Evolutionary conservation across 2,113 vertebrate species (phyloP), one percentile per base, ranked within the genome.

Genomic region (Polypterus bichir): DNA sequence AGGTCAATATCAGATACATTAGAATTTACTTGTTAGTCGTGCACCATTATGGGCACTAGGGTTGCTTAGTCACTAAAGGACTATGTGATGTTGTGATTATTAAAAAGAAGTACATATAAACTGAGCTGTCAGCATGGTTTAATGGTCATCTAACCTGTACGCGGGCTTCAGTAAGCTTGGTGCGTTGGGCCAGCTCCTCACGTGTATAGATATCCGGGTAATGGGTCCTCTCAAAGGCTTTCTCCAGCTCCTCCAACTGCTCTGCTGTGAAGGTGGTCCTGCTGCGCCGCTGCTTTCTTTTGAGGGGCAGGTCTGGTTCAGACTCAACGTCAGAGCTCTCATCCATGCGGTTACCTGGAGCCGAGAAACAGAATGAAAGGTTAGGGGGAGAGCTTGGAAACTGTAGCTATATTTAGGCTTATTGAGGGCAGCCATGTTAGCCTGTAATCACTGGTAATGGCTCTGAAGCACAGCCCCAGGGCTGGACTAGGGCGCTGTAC

Each of bases 201-300:
- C 94, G 77, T 63, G 96, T 97, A 82, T 98, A 98, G 82, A 98
- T 98, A 75, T 98, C 96, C 0, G 94, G 96, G 83, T 98, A 98
- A 79, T 98, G 96, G 1, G 96, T 99, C 73, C 96, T 84, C 80
- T 99, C 96, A 0, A 99, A 99, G 47, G 96, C 96, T 64, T 99
- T 99, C 82, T 99, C 96, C 74, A 99, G 86, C 78, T 99, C 96
- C 74, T 99, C 96, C 78, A 99, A 84, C 83, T 99, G 96, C 77
- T 99, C 96, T 0, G 96, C 96, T 0, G 96, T 99, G 85, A 99
- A 99, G 1, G 96, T 99, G 72, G 96, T 99, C 60, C 96, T 84
- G 3, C 94, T 98, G 7, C 96, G 94, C 4, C 95, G 89, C 68
- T 99, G 96, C 77, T 99, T 99, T 57, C 96, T 88, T 76, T 99